These are phyloP conservation scores for Cherax destructor DNA, from an alignment of 1,140 invertebrate genomes.

Conservation along the genomic window DNA sequence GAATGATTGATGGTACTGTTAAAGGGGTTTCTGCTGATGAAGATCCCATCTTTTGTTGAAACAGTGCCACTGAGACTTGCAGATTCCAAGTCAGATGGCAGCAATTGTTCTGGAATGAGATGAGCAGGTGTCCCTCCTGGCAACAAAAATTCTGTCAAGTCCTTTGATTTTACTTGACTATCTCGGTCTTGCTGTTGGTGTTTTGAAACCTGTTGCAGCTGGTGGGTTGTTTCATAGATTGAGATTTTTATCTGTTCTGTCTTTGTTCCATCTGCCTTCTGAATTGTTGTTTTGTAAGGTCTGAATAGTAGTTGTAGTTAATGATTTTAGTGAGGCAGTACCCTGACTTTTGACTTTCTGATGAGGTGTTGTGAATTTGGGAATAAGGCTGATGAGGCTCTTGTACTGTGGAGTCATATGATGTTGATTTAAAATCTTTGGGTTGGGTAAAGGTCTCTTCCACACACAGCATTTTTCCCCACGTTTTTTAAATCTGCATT, in stretches of 20 bases:
- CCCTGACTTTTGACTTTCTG: constrained; percentile 19
- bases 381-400: constrained; percentile 40
- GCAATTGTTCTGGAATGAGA: constrained; percentile 21
- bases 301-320: constrained; percentile 17
- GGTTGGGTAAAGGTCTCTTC: constrained; percentile 36
- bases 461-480: constrained; percentile 52
- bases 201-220: neutral
- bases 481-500: neutral
- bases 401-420: constrained; percentile 37
- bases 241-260: neutral
- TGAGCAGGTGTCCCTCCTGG: constrained; percentile 17
- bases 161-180: constrained; percentile 28
- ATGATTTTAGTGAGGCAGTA: neutral
- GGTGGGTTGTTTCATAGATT: neutral
- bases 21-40: constrained; percentile 46
- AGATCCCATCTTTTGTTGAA: constrained; percentile 35
- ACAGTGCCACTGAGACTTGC: constrained; percentile 17
- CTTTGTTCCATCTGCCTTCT: constrained; percentile 2
- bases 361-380: constrained; percentile 38
- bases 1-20: constrained; percentile 34
- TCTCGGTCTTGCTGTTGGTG: constrained; percentile 13
- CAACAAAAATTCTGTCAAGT: constrained; percentile 47
- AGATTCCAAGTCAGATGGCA: constrained; percentile 25
- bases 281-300: neutral
- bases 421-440: constrained; percentile 19